Evolutionary conservation across 2,113 vertebrate genomes (phyloP).

Genomic region (Camelus bactrianus): DNA sequence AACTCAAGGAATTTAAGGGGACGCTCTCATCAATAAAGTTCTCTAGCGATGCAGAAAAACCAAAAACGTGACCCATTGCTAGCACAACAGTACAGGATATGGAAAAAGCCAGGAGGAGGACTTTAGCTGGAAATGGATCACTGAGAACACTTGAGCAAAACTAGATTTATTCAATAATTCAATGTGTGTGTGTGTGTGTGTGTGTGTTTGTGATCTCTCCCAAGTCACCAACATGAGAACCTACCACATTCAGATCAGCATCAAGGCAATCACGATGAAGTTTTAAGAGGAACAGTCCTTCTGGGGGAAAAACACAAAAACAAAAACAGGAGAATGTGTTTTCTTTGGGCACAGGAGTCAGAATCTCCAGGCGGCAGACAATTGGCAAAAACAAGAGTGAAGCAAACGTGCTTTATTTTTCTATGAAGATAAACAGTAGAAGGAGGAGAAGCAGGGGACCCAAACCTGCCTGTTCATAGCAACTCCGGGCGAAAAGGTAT

Average conservation of each 20-base stretch:
- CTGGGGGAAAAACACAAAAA: neutral
- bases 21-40: neutral
- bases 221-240: neutral
- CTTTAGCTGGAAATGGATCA: slow-evolving; percentile 2
- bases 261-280: neutral
- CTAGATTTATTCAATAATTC: neutral
- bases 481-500: neutral
- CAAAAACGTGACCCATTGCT: neutral
- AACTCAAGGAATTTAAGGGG: neutral
- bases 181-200: neutral
- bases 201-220: neutral
- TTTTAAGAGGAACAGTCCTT: neutral
- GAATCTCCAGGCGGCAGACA: neutral
- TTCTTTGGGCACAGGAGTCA: neutral
- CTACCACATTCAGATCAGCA: neutral
- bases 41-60: neutral
- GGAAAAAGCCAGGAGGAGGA: neutral
- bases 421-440: neutral
- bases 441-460: neutral
- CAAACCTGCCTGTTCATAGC: neutral
- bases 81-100: neutral
- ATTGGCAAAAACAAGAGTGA: slow-evolving; percentile 5
- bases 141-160: neutral
- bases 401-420: slow-evolving; percentile 37
- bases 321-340: neutral